Evolutionary conservation across 2,797 vertebrate genomes (phyloP), one percentile per base, ranked within the genome.

Genomic region (Danio aesculapii): DNA sequence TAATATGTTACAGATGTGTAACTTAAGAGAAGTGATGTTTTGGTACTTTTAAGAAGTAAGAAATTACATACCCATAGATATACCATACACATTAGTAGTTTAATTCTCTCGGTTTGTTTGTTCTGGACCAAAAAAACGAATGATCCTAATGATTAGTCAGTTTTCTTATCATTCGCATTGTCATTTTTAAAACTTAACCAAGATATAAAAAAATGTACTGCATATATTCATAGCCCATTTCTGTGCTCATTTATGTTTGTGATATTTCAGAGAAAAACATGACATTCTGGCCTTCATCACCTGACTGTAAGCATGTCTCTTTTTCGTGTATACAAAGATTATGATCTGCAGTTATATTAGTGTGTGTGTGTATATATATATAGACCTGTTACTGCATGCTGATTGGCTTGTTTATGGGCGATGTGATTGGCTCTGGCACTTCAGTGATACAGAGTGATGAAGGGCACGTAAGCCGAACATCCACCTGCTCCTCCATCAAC

Each of bases 401-500:
- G 77, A 79, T 75, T 61, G 46, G 67, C 61, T 59, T 46, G 62
- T 76, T 55, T 78, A 17, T 47, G 73, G 41, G 55, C 19, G 46
- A 50, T 69, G 61, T 77, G 58, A 79, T 69, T 66, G 84, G 76
- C 46, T 73, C 17, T 82, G 79, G 58, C 69, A 75, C 66, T 47
- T n/a, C 21, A n/a, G 46, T 53, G 58, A 13, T 49, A 52, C 39
- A 47, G 17, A 74, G 66, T 76, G 84, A 83, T 83, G 66, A 85
- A 86, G 90, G 90, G 89, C 89, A 89, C 86, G 89, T 90, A 88
- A 89, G 89, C 86, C 52, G 0, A 88, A 86, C 92, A 87, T 92
- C 95, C 95, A 96, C 96, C 96, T 96, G 96, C 92, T 92, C 91
- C 90, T 88, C 92, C 89, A 79, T 71, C 89, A 70, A 41, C 89